Conservation (phyloP, 2,113 vertebrate genomes). For the Leiothrix lutea region DNA sequence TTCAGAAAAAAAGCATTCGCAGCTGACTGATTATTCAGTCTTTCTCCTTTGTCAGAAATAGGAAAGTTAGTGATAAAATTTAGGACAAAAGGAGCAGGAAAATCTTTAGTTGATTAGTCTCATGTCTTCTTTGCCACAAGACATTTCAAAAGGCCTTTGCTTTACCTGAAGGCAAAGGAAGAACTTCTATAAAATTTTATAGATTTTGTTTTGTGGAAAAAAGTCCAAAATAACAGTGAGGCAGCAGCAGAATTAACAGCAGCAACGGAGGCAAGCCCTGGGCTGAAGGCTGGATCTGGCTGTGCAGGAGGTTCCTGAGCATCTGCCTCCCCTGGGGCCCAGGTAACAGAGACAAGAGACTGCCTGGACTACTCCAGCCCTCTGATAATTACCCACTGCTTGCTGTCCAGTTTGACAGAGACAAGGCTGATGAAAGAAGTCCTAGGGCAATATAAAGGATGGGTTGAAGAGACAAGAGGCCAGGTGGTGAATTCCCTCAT, state of each 20-base stretch:
- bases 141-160: background rate
- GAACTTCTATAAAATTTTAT: background rate
- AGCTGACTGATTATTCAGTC: background rate
- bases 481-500: background rate
- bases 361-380: background rate
- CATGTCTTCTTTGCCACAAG: background rate
- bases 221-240: background rate
- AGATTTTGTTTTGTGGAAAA: background rate
- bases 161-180: background rate
- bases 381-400: background rate
- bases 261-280: background rate
- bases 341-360: background rate
- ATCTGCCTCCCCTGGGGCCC: background rate
- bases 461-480: background rate
- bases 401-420: background rate
- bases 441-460: too few relatives aligned
- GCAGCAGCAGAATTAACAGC: background rate
- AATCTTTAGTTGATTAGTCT: background rate
- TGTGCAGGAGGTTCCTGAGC: fast-evolving
- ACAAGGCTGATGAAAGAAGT: background rate
- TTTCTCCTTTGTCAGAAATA: background rate
- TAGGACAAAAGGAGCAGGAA: background rate
- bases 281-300: fast-evolving
- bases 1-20: background rate
- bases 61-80: background rate